Conservation (phyloP, 2,888 invertebrate species). For the Octodonta nipae region DNA sequence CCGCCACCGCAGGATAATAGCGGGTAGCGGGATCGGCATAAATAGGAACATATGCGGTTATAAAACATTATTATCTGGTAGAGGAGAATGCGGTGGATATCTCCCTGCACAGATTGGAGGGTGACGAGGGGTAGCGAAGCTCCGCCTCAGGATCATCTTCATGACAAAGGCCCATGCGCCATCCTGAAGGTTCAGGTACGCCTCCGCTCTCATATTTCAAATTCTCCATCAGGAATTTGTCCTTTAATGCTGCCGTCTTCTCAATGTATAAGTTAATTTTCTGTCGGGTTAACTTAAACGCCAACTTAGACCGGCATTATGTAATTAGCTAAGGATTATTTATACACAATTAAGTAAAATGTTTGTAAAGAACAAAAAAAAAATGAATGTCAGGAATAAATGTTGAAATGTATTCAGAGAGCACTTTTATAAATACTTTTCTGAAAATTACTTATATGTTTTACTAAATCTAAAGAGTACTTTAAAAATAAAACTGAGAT, state of each 20-base stretch:
- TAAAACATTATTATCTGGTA: constrained; percentile 26
- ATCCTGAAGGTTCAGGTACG: constrained; percentile 20
- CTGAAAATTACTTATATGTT: too few species aligned
- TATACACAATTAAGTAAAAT: too few species aligned
- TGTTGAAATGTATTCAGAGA: too few species aligned
- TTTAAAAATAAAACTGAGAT: too few species aligned
- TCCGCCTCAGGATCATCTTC: constrained; percentile 23
- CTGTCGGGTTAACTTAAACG: too few species aligned
- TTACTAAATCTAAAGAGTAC: too few species aligned
- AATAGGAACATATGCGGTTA: constrained; percentile 15
- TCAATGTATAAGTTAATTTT: constrained; percentile 16
- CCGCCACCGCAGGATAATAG: constrained; percentile 11
- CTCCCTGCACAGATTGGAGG: constrained; percentile 21
- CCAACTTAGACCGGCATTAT: too few species aligned
- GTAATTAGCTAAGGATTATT: too few species aligned
- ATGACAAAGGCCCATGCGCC: constrained; percentile 17
- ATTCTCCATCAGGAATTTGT: constrained; percentile 16
- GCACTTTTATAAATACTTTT: too few species aligned
- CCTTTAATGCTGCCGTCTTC: constrained; percentile 15
- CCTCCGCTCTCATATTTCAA: constrained; percentile 26
- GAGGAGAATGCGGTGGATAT: neutral
- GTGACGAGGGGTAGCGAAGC: constrained; percentile 14
- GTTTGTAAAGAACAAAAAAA: too few species aligned
- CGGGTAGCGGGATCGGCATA: constrained; percentile 6
- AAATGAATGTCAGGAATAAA: too few species aligned